These are phyloP conservation scores for Eupithecia subfuscata DNA, from an alignment of 2,888 invertebrate species.

Conservation along the genomic window DNA sequence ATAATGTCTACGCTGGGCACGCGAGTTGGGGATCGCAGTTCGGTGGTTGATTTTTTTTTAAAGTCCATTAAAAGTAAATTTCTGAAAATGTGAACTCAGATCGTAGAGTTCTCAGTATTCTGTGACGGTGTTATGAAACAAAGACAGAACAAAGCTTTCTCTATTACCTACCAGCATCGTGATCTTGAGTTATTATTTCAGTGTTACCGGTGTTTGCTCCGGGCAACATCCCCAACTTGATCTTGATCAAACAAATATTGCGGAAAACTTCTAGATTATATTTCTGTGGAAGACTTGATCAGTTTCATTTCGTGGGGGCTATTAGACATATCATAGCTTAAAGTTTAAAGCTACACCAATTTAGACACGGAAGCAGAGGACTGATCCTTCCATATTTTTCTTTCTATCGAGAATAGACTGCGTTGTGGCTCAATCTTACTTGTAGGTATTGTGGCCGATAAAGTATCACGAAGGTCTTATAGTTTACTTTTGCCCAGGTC, in stretches of 20 bases:
- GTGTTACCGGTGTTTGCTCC: conserved; percentile 9
- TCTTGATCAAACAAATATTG: conserved; percentile 32
- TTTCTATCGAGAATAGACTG: background rate
- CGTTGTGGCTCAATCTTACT: background rate
- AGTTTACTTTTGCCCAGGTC: too few relatives aligned
- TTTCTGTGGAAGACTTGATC: conserved; percentile 16
- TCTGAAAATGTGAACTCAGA: background rate
- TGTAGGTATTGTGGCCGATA: background rate
- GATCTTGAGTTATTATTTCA: background rate
- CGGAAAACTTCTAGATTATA: conserved; percentile 15
- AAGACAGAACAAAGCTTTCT: background rate
- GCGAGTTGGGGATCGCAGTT: too few relatives aligned
- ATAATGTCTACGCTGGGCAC: too few relatives aligned
- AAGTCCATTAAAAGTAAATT: too few relatives aligned
- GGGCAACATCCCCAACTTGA: conserved; percentile 18
- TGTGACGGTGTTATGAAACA: background rate
- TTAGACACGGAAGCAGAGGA: background rate
- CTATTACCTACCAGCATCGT: background rate
- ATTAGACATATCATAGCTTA: conserved; percentile 19
- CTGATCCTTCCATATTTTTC: background rate
- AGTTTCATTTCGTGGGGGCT: conserved; percentile 28
- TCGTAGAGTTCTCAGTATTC: background rate
- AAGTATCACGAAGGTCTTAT: background rate
- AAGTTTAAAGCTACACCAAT: background rate
- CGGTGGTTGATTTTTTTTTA: too few relatives aligned